Conservation (phyloP, 2,888 invertebrate species). For the Aphrophora alni region DNA sequence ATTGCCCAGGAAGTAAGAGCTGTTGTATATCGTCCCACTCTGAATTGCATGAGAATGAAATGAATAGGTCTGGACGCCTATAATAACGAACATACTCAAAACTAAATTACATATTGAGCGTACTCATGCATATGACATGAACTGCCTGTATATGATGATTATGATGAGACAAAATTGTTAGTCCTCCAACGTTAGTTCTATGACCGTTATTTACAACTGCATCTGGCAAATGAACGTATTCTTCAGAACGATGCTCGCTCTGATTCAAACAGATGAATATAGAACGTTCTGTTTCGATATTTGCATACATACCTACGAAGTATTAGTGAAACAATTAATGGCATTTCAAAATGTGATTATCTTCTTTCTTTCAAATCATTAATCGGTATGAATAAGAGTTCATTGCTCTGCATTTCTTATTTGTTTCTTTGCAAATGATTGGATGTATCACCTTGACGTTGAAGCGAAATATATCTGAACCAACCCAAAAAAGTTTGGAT, state of each 20-base stretch:
- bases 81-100: conserved; percentile 51
- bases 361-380: conserved; percentile 36
- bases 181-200: conserved; percentile 46
- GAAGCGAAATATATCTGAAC: conserved; percentile 51
- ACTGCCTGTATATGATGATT: conserved; percentile 51
- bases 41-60: conserved; percentile 52
- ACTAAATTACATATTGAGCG: conserved; percentile 54
- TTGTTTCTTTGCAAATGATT: background rate
- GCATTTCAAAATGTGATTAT: conserved; percentile 22
- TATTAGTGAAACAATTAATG: conserved; percentile 52
- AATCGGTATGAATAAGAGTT: conserved; percentile 13
- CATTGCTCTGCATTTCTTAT: background rate
- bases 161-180: conserved; percentile 49
- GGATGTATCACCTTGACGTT: conserved; percentile 35
- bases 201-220: conserved; percentile 49
- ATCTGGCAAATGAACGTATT: conserved; percentile 54
- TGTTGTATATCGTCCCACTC: conserved; percentile 51
- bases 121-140: conserved; percentile 53
- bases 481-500: conserved; percentile 52
- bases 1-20: conserved; percentile 41
- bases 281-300: conserved; percentile 54
- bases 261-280: conserved; percentile 53
- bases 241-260: conserved; percentile 50
- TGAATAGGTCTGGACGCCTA: conserved; percentile 50
- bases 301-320: conserved; percentile 55